phyloP scores from a whole-genome alignment of 2,888 invertebrate species.

The Caenorhabditis sp. region DNA sequence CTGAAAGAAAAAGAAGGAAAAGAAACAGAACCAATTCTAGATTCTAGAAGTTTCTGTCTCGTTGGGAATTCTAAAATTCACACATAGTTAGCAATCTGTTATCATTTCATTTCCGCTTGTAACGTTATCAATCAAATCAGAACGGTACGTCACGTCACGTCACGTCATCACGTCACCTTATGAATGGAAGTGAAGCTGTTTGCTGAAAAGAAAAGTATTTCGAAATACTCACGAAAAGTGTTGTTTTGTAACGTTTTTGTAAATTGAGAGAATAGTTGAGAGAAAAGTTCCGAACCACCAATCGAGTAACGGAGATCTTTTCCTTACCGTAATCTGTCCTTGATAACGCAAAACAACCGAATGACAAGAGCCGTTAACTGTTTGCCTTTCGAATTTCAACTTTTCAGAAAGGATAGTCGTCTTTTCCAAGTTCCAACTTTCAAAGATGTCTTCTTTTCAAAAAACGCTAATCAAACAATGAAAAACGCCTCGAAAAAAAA shows the following conservation, averaged over 20 bases:
- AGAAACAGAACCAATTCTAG: no score
- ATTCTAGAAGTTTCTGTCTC: conserved; percentile 44
- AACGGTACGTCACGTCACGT: no score
- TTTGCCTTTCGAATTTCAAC: conserved; percentile 13
- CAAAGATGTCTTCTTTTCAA: conserved; percentile 34
- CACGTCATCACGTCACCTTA: no score
- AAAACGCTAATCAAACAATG: conserved; percentile 29
- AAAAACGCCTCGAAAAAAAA: conserved; percentile 1
- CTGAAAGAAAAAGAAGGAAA: conserved; percentile 9
- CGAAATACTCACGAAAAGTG: neutral
- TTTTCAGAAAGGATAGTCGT: neutral
- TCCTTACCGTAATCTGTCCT: conserved; percentile 30
- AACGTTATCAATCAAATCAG: conserved; percentile 36
- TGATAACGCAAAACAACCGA: conserved; percentile 3
- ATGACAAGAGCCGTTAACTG: neutral
- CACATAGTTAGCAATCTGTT: no score
- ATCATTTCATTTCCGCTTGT: conserved; percentile 20
- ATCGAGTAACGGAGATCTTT: neutral
- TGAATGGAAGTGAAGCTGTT: no score
- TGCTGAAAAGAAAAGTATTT: no score
- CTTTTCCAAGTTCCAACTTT: conserved; percentile 16
- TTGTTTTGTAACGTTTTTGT: neutral
- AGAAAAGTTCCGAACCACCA: conserved; percentile 3
- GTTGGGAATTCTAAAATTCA: no score
- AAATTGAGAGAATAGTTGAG: neutral